Evolutionary conservation across 2,113 vertebrate genomes (phyloP).

Genomic region (Plectropomus leopardus): DNA sequence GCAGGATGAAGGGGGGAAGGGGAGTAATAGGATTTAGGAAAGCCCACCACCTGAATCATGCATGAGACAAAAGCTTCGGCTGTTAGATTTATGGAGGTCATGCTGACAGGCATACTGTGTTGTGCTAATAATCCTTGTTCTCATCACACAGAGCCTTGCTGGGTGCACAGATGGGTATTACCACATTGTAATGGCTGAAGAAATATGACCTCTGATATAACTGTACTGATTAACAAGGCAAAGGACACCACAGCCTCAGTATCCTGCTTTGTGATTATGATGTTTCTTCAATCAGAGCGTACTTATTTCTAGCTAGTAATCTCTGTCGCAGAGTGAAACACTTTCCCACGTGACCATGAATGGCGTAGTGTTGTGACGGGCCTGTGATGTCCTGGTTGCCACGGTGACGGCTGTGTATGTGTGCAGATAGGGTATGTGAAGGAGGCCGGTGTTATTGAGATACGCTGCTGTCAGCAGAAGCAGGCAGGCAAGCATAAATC

Average conservation of each 20-base stretch:
- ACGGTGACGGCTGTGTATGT: conserved; percentile 13
- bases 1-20: conserved; percentile 29
- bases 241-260: neutral
- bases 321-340: neutral
- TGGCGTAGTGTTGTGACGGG: conserved; percentile 35
- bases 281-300: no score
- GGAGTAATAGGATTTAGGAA: conserved; percentile 30
- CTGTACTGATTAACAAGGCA: no score
- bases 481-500: conserved; percentile 57
- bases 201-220: neutral
- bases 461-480: conserved; percentile 78
- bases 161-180: neutral
- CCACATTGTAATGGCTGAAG: neutral
- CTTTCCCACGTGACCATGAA: conserved; percentile 16
- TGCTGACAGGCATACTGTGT: conserved; percentile 38
- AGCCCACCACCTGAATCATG: conserved; percentile 61
- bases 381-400: conserved; percentile 40
- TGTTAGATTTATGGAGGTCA: conserved; percentile 38
- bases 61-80: conserved; percentile 45
- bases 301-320: neutral
- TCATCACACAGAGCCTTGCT: conserved; percentile 26
- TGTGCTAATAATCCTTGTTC: conserved; percentile 52
- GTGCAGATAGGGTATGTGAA: conserved; percentile 10
- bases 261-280: no score
- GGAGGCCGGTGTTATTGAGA: conserved; percentile 58